These are phyloP conservation scores for Pterois miles DNA, from an alignment of 2,797 vertebrate genomes.

Conservation along the genomic window DNA sequence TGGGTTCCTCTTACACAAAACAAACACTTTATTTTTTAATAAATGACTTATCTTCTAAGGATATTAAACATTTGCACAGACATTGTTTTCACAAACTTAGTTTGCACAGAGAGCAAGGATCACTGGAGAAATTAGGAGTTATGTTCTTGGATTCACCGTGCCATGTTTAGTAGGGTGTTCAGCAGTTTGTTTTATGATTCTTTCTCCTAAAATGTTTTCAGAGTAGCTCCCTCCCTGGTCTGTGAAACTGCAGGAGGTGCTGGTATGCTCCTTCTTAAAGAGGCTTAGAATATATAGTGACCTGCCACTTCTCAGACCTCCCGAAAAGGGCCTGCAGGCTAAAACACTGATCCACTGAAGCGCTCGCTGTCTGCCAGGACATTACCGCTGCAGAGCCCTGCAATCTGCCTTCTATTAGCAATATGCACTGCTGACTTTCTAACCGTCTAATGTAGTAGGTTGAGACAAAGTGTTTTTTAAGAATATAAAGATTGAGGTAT, in stretches of 20 bases:
- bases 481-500: constrained; percentile 68
- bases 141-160: constrained; percentile 48
- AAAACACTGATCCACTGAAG: constrained; percentile 64
- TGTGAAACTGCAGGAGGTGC: constrained; percentile 67
- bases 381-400: constrained; percentile 62
- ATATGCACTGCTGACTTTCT: constrained; percentile 55
- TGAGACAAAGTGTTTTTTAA: constrained; percentile 57
- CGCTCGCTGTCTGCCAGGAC: constrained; percentile 71
- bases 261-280: constrained; percentile 74
- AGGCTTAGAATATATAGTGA: constrained; percentile 73
- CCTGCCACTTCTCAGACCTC: constrained; percentile 77
- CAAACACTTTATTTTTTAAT: constrained; percentile 57
- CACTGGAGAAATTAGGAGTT: constrained; percentile 43
- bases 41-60: constrained; percentile 40
- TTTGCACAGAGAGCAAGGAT: constrained; percentile 23
- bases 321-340: constrained; percentile 70
- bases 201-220: constrained; percentile 62
- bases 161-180: constrained; percentile 52
- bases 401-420: constrained; percentile 77
- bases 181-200: constrained; percentile 59
- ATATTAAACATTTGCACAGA: constrained; percentile 16
- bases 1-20: constrained; percentile 52
- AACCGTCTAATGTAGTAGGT: constrained; percentile 55
- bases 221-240: constrained; percentile 57
- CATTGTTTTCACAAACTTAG: constrained; percentile 6